Evolutionary conservation across 1,140 invertebrate genomes (phyloP).

Genomic region (Drosophila rufa): DNA sequence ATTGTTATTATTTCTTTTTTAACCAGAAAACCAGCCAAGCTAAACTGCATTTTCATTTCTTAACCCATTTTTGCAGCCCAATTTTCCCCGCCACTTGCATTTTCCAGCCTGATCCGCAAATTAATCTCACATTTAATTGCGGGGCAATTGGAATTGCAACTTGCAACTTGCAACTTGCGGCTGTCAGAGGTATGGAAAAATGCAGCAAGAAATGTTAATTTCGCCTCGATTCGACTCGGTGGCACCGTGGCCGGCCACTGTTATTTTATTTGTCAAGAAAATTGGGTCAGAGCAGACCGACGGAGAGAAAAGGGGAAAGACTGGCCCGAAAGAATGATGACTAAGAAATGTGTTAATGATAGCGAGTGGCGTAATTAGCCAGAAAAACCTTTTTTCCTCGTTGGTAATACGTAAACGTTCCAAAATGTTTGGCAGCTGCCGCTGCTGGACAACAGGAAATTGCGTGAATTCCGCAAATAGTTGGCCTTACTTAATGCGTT

Average conservation of each 20-base stretch:
- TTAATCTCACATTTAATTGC: constrained; percentile 64
- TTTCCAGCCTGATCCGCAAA: constrained; percentile 54
- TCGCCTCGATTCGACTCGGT: constrained; percentile 26
- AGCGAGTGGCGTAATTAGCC: constrained; percentile 68
- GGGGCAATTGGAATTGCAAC: constrained; percentile 60
- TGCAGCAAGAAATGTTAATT: constrained; percentile 45
- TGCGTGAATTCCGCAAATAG: constrained; percentile 46
- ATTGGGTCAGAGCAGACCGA: constrained; percentile 52
- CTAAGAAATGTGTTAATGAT: constrained; percentile 76
- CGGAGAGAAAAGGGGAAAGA: constrained; percentile 6
- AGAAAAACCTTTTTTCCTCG: constrained; percentile 38
- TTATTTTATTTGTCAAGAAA: constrained; percentile 53
- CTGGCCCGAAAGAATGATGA: constrained; percentile 57
- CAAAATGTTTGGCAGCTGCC: constrained; percentile 32
- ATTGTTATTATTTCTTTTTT: not conserved
- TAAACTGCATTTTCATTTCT: constrained; percentile 26
- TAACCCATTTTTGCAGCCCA: constrained; percentile 35
- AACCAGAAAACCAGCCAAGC: not conserved
- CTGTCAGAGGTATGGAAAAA: constrained; percentile 31
- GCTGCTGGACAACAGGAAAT: constrained; percentile 57
- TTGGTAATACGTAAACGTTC: constrained; percentile 44
- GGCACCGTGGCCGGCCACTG: constrained; percentile 35
- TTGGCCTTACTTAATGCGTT: constrained; percentile 15
- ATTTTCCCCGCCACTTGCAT: constrained; percentile 40
- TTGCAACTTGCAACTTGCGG: constrained; percentile 24